Conservation (phyloP, 2,113 vertebrate species). For the Catharus bicknelli region DNA sequence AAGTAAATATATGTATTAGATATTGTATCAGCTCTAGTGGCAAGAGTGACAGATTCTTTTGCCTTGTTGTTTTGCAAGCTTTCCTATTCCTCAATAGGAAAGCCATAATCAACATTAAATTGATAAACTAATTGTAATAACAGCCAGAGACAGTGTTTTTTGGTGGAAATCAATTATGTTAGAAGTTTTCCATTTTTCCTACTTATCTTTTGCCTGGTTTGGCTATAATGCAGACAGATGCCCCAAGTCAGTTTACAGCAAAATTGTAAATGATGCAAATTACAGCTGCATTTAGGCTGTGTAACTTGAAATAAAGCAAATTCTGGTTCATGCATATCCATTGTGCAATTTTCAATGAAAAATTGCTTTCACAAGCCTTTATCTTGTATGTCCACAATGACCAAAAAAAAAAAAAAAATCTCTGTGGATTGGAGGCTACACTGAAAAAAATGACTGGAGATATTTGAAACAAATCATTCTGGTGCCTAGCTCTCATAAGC, state of each 20-base stretch:
- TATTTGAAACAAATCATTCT: slow-evolving; percentile 31
- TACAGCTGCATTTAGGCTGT: slow-evolving; percentile 21
- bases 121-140: slow-evolving; percentile 54
- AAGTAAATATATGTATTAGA: neutral
- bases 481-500: neutral
- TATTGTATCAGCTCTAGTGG: neutral
- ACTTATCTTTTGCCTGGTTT: slow-evolving; percentile 3
- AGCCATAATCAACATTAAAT: slow-evolving; percentile 19
- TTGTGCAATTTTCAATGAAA: neutral
- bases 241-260: neutral
- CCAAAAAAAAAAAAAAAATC: neutral
- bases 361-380: slow-evolving; percentile 16
- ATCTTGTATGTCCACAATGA: neutral
- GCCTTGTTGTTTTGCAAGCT: neutral
- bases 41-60: neutral
- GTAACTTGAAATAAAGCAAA: slow-evolving; percentile 25
- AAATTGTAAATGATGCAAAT: slow-evolving; percentile 57
- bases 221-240: slow-evolving; percentile 39
- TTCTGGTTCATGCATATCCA: neutral
- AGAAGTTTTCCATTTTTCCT: slow-evolving; percentile 50
- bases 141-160: slow-evolving; percentile 27
- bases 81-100: neutral
- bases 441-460: slow-evolving; percentile 5
- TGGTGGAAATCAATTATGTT: slow-evolving; percentile 28
- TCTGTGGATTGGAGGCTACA: neutral